These are phyloP conservation scores for Marmota monax DNA, from an alignment of 2,113 vertebrate genomes.

Conservation along the genomic window DNA sequence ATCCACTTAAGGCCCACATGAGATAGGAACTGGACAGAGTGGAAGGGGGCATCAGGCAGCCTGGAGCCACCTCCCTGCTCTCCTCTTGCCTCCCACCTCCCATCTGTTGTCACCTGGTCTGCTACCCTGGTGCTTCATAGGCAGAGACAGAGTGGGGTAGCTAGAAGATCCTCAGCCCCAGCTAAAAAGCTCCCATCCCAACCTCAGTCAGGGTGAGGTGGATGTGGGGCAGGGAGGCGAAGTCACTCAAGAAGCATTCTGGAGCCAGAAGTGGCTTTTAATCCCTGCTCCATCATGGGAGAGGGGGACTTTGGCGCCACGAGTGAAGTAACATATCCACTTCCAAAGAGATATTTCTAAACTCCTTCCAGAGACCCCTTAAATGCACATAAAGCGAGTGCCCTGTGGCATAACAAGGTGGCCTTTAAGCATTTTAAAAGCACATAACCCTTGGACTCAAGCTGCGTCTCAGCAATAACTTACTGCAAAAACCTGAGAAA, in stretches of 20 bases:
- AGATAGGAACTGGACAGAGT: neutral
- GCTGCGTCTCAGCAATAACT: neutral
- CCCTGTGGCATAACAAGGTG: rapidly evolving
- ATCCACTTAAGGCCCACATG: neutral
- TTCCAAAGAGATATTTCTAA: constrained; percentile 16
- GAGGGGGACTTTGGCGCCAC: neutral
- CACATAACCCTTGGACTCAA: neutral
- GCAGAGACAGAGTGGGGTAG: neutral
- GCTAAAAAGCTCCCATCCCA: neutral
- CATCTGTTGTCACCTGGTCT: neutral
- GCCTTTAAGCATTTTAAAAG: constrained; percentile 44
- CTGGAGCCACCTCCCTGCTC: neutral
- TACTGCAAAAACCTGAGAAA: neutral
- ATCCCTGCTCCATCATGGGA: neutral
- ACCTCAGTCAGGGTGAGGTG: neutral
- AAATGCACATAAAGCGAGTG: neutral
- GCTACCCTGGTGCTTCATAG: neutral
- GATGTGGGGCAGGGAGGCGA: neutral
- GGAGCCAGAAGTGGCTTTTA: neutral
- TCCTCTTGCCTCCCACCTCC: neutral
- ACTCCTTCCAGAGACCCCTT: neutral
- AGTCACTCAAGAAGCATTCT: neutral
- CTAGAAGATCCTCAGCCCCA: neutral
- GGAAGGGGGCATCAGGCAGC: neutral
- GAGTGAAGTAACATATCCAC: neutral